Base-by-base conservation (phyloP, 1,140 invertebrate species). In the Plutomurus gul region DNA sequence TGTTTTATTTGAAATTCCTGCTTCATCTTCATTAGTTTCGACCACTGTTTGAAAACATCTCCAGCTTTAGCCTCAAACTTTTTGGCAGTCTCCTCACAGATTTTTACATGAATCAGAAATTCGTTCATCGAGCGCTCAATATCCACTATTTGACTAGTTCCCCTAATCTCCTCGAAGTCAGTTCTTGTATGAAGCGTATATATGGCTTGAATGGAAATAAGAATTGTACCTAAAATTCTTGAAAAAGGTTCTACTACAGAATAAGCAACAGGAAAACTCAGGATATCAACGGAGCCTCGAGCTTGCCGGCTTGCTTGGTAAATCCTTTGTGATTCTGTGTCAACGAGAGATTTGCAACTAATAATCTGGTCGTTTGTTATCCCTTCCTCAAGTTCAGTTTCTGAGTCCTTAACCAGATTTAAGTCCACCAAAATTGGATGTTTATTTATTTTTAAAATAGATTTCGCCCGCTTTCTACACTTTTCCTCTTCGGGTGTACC, bases 371-470 rank as follows among this genome's bases (percentile, higher is more conserved):
- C 56, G 22, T 60, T 76, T 76, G 75, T 60, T 30, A 37, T 16
- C 16, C 10, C 18, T 6, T 11, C n/a, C n/a, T 13, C 33, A 1
- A 36, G 0, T 4, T 65, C 36, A 8, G n/a, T 39, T 4, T 60
- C 37, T 16, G 11, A 37, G 33, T 60, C 65, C 6, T 3, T 30
- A 13, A 76, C n/a, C 18, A 65, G 13, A 22, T 20, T 49, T 3
- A 33, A 11, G 22, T 77, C 60, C 18, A 77, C 22, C 11, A 77
- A 49, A 39, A 77, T 77, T 3, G 76, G 76, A 46, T 46, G 40
- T 6, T 70, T 22, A 33, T 36, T 71, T 27, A 33, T 25, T 43
- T 77, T 77, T 30, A 77, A 16, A 47, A 71, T 71, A 5, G 56
- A 22, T 33, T 71, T 65, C 20, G 27, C 20, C 20, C 39, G 36